Base-by-base conservation (phyloP, 1,140 invertebrate species). In the Drosophila persimilis region DNA sequence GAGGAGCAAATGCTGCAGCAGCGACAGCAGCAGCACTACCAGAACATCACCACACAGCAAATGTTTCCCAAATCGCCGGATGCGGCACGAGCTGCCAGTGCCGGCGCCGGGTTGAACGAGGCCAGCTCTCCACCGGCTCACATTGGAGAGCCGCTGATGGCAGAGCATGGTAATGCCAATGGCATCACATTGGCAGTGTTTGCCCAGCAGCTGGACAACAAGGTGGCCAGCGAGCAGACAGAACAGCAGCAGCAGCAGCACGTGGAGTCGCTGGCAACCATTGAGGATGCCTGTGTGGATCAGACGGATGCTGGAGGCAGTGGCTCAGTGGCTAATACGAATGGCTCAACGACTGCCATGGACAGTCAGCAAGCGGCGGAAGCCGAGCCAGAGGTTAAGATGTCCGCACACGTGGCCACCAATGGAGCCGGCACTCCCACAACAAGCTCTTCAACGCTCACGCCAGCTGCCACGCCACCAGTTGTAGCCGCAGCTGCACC, bases 1-100 rank as follows among this genome's bases (percentile, higher is more conserved):
- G 90, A 91, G 51, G 90, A 91, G 44, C 90, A 91, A 93, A 93
- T 88, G 73, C 55, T 91, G 48, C 81, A 83, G 51, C 90, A 90
- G 59, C 90, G 78, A 9, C 89, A 90, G 44, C 90, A 90, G 45
- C 85, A 90, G 46, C 89, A 89, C 13, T 88, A 83, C 63, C 90
- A 91, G 52, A 91, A 91, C 39, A 77, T 90, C 45, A 91, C 90
- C 55, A 88, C 90, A 24, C 90, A 91, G 61, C 84, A 91, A 61
- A 91, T 91, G 88, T 90, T 91, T 86, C 84, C 86, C 48, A 91
- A 89, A 39, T 89, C 80, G 8, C 73, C 80, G 22, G 85, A 90
- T 67, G 77, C 85, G 5, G 35, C 58, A 56, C 61, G 79, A 20
- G 76, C 85, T 11, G 80, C 75, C 24, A 77, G 80, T 45, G 74